A percentile compares a stretch with the other conserved stretches of the same genome.
These are phyloP conservation scores for Bimastos eiseni DNA, from an alignment of 2,888 invertebrate genomes.

Conservation along the genomic window DNA sequence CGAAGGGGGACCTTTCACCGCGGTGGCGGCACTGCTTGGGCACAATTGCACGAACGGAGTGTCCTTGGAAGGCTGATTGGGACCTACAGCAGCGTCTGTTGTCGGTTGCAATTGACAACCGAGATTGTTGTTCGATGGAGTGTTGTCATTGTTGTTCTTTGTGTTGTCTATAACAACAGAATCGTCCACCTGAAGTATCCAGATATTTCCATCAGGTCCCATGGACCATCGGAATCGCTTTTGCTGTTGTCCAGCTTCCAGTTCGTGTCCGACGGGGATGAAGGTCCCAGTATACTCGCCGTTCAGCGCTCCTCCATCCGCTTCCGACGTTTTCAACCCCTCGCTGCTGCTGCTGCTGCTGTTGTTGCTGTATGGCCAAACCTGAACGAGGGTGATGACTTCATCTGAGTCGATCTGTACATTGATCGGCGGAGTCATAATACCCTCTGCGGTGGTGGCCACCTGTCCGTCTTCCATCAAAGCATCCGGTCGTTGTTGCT, in stretches of 20 bases:
- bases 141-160: not conserved
- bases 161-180: not conserved
- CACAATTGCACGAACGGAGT: not conserved
- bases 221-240: conserved; percentile 37
- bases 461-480: not conserved
- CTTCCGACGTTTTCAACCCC: not conserved
- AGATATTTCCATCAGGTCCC: conserved; percentile 37
- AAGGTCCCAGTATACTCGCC: no score
- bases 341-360: no score
- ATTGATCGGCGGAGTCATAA: not conserved
- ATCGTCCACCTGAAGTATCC: conserved; percentile 35
- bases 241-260: not conserved
- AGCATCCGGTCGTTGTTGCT: not conserved
- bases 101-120: not conserved
- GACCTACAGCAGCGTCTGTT: not conserved
- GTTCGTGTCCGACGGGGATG: not conserved
- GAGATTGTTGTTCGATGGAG: not conserved
- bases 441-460: not conserved
- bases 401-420: conserved; percentile 20
- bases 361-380: not conserved
- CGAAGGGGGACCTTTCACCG: not conserved
- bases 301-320: not conserved
- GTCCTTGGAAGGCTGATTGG: not conserved
- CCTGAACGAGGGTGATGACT: conserved; percentile 35
- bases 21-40: not conserved